phyloP scores from a whole-genome alignment of 2,888 invertebrate genomes.

The Pandemis heparana region DNA sequence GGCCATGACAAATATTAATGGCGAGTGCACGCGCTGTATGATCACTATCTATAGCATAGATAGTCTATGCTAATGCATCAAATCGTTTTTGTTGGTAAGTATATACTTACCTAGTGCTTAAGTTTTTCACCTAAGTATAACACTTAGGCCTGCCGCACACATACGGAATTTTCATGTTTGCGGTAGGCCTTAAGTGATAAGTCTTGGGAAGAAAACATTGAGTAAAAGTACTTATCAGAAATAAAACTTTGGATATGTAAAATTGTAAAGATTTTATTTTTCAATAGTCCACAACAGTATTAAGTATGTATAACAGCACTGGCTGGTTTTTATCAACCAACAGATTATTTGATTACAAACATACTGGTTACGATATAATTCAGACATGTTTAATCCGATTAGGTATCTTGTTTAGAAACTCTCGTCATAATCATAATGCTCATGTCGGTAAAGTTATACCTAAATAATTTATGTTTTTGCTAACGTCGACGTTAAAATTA shows the following conservation, averaged over 20 bases:
- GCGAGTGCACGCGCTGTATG: too few species aligned
- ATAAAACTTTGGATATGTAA: conserved; percentile 15
- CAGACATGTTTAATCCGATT: not conserved
- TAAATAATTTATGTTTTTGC: too few species aligned
- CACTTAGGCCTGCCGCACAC: too few species aligned
- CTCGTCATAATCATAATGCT: not conserved
- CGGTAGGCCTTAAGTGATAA: not conserved
- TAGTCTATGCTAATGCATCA: too few species aligned
- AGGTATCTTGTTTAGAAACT: not conserved
- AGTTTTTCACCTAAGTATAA: too few species aligned
- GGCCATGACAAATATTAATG: too few species aligned
- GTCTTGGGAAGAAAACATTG: not conserved
- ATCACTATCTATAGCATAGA: too few species aligned
- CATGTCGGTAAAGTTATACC: too few species aligned
- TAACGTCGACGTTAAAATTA: too few species aligned
- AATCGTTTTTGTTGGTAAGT: too few species aligned
- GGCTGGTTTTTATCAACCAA: conserved; percentile 8
- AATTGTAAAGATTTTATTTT: conserved; percentile 29
- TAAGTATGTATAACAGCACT: conserved; percentile 13
- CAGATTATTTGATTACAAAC: conserved; percentile 6
- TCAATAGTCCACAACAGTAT: conserved; percentile 1
- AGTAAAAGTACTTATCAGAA: not conserved
- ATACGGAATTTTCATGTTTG: too few species aligned
- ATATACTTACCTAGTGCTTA: too few species aligned
- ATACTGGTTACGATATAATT: not conserved